Conservation (phyloP, 2,113 vertebrate genomes). For the Peromyscus leucopus region DNA sequence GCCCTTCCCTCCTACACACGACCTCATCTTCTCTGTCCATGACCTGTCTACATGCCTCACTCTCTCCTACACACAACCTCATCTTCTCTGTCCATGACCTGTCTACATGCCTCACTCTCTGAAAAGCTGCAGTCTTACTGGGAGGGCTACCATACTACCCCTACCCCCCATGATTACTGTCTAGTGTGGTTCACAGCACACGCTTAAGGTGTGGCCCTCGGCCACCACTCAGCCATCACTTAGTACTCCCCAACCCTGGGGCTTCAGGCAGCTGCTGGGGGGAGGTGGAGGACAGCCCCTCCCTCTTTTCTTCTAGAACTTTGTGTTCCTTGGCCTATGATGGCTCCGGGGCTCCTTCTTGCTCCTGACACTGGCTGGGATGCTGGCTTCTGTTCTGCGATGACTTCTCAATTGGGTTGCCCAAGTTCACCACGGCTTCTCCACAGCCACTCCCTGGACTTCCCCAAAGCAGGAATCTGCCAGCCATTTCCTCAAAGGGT, state of each 20-base stretch:
- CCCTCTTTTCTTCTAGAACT: too few species aligned
- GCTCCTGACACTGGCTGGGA: not conserved
- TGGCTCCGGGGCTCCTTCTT: not conserved
- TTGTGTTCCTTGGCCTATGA: too few species aligned
- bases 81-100: not conserved
- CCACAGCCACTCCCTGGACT: not conserved
- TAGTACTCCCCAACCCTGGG: not conserved
- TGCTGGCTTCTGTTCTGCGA: not conserved
- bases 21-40: not conserved
- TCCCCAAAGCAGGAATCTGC: not conserved
- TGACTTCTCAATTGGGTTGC: not conserved
- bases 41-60: too few species aligned
- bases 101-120: too few species aligned
- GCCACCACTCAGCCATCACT: not conserved
- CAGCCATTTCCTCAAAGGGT: not conserved
- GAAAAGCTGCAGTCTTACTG: not conserved
- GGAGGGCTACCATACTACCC: not conserved
- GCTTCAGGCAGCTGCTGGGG: not conserved
- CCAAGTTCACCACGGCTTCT: not conserved
- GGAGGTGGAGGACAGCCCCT: not conserved
- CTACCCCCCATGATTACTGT: not conserved
- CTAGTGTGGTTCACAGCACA: accelerated
- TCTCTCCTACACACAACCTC: not conserved
- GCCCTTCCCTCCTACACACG: too few species aligned
- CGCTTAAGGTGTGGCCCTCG: not conserved